Evolutionary conservation across 2,113 vertebrate genomes (phyloP).

Genomic region (Catharus fuscescens): DNA sequence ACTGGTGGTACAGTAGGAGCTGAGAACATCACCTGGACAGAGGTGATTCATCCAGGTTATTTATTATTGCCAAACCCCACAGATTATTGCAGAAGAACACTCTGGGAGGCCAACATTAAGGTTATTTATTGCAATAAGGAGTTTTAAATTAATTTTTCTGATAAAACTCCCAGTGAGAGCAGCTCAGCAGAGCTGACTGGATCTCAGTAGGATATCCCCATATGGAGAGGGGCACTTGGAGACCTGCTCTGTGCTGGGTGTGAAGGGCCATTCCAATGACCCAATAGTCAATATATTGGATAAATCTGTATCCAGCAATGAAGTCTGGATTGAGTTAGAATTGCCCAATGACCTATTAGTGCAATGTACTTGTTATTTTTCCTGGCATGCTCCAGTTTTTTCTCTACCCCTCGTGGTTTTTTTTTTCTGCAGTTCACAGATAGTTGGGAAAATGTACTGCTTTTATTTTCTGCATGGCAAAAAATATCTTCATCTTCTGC

Average conservation of each 20-base stretch:
- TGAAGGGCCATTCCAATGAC: neutral
- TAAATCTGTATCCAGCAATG: neutral
- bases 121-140: neutral
- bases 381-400: neutral
- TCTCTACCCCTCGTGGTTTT: neutral
- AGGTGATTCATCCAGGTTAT: neutral
- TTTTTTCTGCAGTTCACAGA: neutral
- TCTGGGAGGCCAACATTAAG: neutral
- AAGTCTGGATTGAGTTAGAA: neutral
- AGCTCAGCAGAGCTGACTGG: neutral
- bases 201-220: neutral
- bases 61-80: neutral
- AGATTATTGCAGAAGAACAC: neutral
- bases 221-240: neutral
- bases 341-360: constrained; percentile 24
- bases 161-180: neutral
- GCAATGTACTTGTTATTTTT: neutral
- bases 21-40: neutral
- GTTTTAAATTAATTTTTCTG: neutral
- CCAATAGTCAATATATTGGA: neutral
- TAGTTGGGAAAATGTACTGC: neutral
- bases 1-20: fast-evolving
- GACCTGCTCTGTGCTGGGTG: neutral
- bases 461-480: neutral
- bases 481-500: neutral